Evolutionary conservation across 2,113 vertebrate species (phyloP).

Genomic region (Nanorana parkeri): DNA sequence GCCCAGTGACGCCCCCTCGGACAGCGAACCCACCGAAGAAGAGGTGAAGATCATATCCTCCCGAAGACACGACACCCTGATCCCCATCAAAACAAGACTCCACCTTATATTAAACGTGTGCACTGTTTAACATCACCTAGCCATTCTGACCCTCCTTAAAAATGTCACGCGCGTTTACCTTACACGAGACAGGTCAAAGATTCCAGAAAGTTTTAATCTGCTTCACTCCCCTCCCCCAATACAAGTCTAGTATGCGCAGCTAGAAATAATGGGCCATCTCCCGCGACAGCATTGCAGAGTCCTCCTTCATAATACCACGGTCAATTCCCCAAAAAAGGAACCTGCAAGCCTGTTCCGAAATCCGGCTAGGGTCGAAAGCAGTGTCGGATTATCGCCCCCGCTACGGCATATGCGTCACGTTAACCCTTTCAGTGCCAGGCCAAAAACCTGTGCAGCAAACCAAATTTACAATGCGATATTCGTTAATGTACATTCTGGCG

Average conservation of each 20-base stretch:
- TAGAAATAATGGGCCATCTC: too few relatives aligned
- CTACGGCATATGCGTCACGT: background rate
- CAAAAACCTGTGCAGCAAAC: too few relatives aligned
- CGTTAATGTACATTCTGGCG: too few relatives aligned
- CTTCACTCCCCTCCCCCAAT: constrained; percentile 7
- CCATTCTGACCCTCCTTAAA: constrained; percentile 78
- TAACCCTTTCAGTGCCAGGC: constrained; percentile 40
- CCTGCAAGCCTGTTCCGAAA: background rate
- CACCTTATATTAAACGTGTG: constrained; percentile 81
- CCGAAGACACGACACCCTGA: constrained; percentile 68
- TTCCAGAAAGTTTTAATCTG: constrained; percentile 61
- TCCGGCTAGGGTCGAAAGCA: background rate
- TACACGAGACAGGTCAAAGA: constrained; percentile 84
- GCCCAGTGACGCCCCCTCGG: constrained; percentile 91
- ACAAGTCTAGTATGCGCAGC: background rate
- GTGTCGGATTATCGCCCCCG: background rate
- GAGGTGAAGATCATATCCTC: constrained; percentile 85
- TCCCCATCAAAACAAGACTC: constrained; percentile 80
- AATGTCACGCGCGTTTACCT: constrained; percentile 82
- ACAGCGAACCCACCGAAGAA: constrained; percentile 93
- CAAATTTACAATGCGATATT: background rate
- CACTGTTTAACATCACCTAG: constrained; percentile 84
- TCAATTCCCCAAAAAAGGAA: background rate
- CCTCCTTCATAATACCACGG: background rate
- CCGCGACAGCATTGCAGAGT: background rate